Percentiles rank a stretch among this genome's conserved stretches.
Conservation (phyloP, 2,888 invertebrate genomes). For the Eupithecia subumbrata region DNA sequence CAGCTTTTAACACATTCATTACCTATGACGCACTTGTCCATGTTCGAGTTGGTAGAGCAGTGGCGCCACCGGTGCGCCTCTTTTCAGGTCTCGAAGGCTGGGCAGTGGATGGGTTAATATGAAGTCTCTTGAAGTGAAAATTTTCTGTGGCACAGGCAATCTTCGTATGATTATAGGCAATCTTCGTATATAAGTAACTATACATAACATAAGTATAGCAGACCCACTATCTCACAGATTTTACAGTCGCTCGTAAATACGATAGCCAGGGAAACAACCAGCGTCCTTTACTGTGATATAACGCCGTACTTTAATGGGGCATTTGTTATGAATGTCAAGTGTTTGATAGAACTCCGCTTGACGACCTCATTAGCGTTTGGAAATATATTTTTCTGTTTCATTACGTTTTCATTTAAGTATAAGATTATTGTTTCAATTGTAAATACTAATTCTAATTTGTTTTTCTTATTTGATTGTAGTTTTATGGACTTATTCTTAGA, state of each 20-base stretch:
- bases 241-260: conserved; percentile 32
- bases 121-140: not conserved
- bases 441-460: too few species aligned
- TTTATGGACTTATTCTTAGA: too few species aligned
- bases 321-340: not conserved
- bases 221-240: conserved; percentile 28
- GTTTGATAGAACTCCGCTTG: not conserved
- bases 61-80: too few species aligned
- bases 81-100: not conserved
- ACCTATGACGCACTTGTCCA: not conserved
- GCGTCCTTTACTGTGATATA: not conserved
- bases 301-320: not conserved
- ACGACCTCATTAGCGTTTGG: not conserved
- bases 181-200: too few species aligned
- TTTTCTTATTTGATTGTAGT: too few species aligned
- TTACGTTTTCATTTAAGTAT: too few species aligned
- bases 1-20: not conserved
- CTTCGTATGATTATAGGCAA: not conserved
- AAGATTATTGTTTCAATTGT: too few species aligned
- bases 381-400: not conserved
- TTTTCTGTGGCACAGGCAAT: not conserved
- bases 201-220: too few species aligned
- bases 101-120: not conserved
- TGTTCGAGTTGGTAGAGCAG: not conserved
- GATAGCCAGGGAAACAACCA: conserved; percentile 4